A percentile compares a stretch with the other conserved stretches of the same genome.
phyloP scores from a whole-genome alignment of 2,888 invertebrate genomes.

The Calameuta pallipes region DNA sequence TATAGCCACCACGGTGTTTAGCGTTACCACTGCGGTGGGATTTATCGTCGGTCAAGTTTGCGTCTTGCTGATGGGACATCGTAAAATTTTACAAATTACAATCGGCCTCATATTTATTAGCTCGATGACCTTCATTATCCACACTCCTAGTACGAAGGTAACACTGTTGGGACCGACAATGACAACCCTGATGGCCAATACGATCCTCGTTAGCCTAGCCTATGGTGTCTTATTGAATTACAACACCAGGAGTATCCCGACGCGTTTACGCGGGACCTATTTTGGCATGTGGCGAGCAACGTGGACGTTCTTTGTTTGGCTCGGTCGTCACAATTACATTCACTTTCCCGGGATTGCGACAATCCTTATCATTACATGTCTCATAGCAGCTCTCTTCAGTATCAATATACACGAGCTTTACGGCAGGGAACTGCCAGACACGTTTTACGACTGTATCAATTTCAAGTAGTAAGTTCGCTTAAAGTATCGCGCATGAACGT shows the following conservation, averaged over 20 bases:
- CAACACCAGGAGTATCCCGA: conserved; percentile 35
- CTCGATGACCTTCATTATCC: conserved; percentile 28
- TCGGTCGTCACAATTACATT: conserved; percentile 33
- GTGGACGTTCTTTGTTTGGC: conserved; percentile 35
- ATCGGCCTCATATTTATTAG: conserved; percentile 31
- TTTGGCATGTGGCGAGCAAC: conserved; percentile 31
- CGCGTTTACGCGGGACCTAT: conserved; percentile 32
- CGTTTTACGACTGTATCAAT: conserved; percentile 28
- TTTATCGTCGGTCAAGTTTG: conserved; percentile 33
- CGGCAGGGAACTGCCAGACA: conserved; percentile 36
- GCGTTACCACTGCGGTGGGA: conserved; percentile 24
- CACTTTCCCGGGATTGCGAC: conserved; percentile 28
- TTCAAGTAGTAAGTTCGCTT: conserved; percentile 30
- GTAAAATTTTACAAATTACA: conserved; percentile 29
- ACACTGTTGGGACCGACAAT: conserved; percentile 31
- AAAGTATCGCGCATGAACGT: not conserved
- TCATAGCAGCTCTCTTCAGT: conserved; percentile 32
- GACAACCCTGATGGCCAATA: conserved; percentile 30
- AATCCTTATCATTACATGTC: conserved; percentile 26
- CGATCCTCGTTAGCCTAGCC: conserved; percentile 30
- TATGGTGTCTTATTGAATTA: conserved; percentile 38
- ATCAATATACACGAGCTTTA: conserved; percentile 32
- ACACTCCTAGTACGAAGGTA: conserved; percentile 27
- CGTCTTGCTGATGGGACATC: conserved; percentile 34
- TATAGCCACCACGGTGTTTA: conserved; percentile 11